Evolutionary conservation across 1,140 invertebrate species (phyloP).

Genomic region (Drosophila miranda): DNA sequence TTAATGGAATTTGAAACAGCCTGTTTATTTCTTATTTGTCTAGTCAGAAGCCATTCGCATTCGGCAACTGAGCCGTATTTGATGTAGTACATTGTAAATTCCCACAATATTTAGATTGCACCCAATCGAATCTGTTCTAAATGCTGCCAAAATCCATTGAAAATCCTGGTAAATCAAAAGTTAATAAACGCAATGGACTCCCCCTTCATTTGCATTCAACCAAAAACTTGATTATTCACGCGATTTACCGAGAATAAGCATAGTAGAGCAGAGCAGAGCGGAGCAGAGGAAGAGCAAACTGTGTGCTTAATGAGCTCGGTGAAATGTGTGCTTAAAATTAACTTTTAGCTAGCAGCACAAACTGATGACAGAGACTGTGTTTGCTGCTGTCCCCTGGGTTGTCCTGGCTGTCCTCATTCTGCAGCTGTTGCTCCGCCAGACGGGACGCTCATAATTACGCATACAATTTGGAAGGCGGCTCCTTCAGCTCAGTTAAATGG

Average conservation of each 20-base stretch:
- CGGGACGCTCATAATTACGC: constrained; percentile 59
- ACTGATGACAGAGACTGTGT: constrained; percentile 24
- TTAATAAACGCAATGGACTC: constrained; percentile 64
- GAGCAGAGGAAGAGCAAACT: constrained; percentile 8
- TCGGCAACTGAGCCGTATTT: too few relatives aligned
- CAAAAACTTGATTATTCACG: constrained; percentile 54
- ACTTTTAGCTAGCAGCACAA: constrained; percentile 56
- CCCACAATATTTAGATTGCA: neutral
- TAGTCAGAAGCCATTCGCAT: too few relatives aligned
- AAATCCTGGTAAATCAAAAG: constrained; percentile 54
- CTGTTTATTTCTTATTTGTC: too few relatives aligned
- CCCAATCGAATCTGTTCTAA: constrained; percentile 10
- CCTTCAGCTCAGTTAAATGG: constrained; percentile 7
- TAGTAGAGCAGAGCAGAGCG: constrained; percentile 1
- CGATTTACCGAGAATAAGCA: constrained; percentile 39
- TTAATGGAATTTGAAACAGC: too few relatives aligned
- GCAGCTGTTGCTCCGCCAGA: constrained; percentile 65
- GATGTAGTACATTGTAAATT: neutral
- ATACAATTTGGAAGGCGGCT: constrained; percentile 61
- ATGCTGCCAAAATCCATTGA: neutral
- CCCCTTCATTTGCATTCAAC: constrained; percentile 64
- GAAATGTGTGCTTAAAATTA: constrained; percentile 75
- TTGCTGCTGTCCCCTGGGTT: constrained; percentile 14
- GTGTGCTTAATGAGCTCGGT: constrained; percentile 67
- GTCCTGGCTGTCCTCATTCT: constrained; percentile 20